Evolutionary conservation across 2,888 invertebrate species (phyloP), one percentile per base, ranked within the genome.

Genomic region (Drosophila atroscutellata): DNA sequence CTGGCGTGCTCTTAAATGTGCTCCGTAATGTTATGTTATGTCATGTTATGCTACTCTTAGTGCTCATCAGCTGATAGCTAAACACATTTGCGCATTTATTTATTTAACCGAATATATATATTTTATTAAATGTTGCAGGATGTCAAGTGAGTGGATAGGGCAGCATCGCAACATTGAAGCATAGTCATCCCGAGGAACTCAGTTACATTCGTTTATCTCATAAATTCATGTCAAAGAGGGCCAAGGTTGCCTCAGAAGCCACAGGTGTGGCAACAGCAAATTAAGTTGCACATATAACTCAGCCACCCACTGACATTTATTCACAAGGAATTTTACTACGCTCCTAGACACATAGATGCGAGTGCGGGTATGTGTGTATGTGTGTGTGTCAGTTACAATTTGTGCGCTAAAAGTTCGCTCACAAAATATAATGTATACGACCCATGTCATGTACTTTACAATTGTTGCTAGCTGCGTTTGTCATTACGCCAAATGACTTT

Each of bases 281-380:
- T 86, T 85, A 90, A 88, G 89, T 86, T 90, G 77, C 88, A 85
- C 72, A 80, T 87, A 88, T 90, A 90, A 86, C 86, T 90, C 90
- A 86, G 49, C 66, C 55, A 50, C 24, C 54, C 24, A 64, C 64
- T 66, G 58, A 42, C 50, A 54, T 60, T 77, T 75, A 69, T 58
- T 77, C 81, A 72, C 76, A 84, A 76, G 90, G 83, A 89, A 86
- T 80, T 77, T 89, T 73, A 56, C 72, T 54, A 42, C 55, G 9
- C 63, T 18, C 34, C 65, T 57, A 60, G 52, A 52, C 15, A 36
- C 52, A 36, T 20, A 11, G 20, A 32, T 28, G 24, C n/a, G 24
- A 32, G 36, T 52, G 37, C 2, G 63, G 11, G 51, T 39, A 45
- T 37, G 50, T 26, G 56, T 13, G n/a, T 49, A 45, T 42, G 9